Base-by-base conservation (phyloP, 2,888 invertebrate genomes). In the Kuschelorhynchus macadamiae region DNA sequence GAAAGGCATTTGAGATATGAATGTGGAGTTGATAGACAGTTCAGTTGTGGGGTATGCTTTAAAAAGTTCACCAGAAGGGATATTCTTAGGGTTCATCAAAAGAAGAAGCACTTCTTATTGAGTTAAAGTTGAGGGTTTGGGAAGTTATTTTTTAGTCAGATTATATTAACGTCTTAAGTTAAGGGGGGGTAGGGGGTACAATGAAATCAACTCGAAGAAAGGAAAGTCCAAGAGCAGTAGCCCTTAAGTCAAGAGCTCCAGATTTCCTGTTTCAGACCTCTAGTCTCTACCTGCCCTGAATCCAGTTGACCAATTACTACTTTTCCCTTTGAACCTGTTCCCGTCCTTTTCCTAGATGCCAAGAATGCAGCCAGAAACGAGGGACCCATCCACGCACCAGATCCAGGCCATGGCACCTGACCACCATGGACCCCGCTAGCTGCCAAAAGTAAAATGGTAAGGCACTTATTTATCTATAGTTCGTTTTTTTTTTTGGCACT, bases 21-120 rank as follows among this genome's bases (percentile, higher is more conserved):
- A 70, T 81, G 81, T 70, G 80, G 80, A 14, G 77, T 78, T n/a
- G 78, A 74, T 62, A 84, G 85, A 4, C 83, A 85, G 72, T 86
- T 85, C 73, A 82, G 84, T 68, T 86, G 86, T 68, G 80, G 81
- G 8, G 78, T 85, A 50, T 86, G 86, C 67, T 81, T 81, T 59
- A 85, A 71, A 73, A 78, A 74, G 63, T 80, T 77, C 64, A 74
- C 77, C 11, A 78, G 81, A 70, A 78, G 78, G 74, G 80, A 81
- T 67, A 74, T 80, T 72, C 71, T 81, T 5, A 62, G 79, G 57
- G 78, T 79, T 66, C 81, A 81, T 67, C 77, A 81, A 73, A 80
- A 80, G 72, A 81, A 79, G 56, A 77, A 79, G 39, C 63, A 63
- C 39, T 63, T 20, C 17, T 41, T 60, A 7, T 9, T 14, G 1